Evolutionary conservation across 2,888 invertebrate genomes (phyloP).

Genomic region (Anthrax anthrax): DNA sequence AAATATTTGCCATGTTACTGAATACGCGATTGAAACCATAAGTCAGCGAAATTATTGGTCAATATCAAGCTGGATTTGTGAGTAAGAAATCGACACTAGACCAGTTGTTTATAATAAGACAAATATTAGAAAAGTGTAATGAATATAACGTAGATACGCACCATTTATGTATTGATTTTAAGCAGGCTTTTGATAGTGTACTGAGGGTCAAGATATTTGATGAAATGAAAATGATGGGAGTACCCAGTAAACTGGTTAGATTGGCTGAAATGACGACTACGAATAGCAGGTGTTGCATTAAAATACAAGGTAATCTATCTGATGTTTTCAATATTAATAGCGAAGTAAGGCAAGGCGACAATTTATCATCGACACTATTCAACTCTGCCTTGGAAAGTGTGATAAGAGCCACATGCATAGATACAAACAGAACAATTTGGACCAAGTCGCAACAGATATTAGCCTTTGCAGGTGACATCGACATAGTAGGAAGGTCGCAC

Average conservation of each 20-base stretch:
- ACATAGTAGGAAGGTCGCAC: neutral
- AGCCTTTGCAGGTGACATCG: neutral
- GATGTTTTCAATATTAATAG: neutral
- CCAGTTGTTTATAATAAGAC: neutral
- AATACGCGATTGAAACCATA: neutral
- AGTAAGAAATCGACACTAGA: neutral
- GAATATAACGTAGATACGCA: neutral
- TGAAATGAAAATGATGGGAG: no score
- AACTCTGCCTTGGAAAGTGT: neutral
- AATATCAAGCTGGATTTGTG: neutral
- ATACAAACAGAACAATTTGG: neutral
- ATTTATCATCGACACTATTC: neutral
- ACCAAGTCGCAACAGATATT: neutral
- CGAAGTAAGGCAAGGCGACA: neutral
- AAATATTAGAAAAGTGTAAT: neutral
- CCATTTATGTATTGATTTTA: neutral
- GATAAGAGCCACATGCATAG: neutral
- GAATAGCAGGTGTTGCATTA: neutral
- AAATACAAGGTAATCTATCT: neutral
- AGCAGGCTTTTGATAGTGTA: neutral
- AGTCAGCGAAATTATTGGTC: neutral
- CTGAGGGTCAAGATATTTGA: neutral
- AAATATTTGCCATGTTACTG: neutral
- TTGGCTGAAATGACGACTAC: no score
- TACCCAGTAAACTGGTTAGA: no score